Percentiles rank a stretch among this genome's conserved stretches.
phyloP scores from a whole-genome alignment of 2,113 vertebrate genomes.

The Rhadina sibilatrix region DNA sequence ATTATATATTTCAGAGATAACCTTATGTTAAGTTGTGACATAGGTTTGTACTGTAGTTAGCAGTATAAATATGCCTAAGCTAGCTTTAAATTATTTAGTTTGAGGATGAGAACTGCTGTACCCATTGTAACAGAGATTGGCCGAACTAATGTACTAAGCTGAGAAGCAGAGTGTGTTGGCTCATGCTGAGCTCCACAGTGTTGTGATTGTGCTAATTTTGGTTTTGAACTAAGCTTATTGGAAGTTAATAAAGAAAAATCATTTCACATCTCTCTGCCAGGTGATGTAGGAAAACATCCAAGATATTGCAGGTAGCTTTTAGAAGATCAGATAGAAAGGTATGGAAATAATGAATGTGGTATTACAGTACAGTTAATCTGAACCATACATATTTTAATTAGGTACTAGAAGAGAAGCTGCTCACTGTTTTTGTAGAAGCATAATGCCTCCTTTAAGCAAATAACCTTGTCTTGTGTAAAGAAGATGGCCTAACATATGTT shows the following conservation, averaged over 20 bases:
- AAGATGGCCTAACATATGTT: neutral
- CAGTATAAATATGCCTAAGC: neutral
- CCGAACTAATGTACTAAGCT: neutral
- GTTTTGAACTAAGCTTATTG: neutral
- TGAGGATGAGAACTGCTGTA: neutral
- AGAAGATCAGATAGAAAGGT: neutral
- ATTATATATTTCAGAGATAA: neutral
- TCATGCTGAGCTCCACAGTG: neutral
- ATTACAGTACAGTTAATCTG: neutral
- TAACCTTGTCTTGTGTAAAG: neutral
- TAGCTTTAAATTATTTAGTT: neutral
- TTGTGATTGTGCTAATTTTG: neutral
- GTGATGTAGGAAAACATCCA: neutral
- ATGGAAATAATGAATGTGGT: neutral
- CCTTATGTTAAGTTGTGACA: neutral
- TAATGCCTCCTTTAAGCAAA: neutral
- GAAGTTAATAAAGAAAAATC: neutral
- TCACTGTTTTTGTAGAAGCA: neutral
- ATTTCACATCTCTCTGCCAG: neutral
- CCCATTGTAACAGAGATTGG: neutral
- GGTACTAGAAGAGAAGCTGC: neutral
- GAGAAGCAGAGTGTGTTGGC: neutral
- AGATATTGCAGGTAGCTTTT: neutral
- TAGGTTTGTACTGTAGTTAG: neutral
- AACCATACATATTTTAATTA: neutral